Conservation (phyloP, 2,888 invertebrate genomes). For the Sturmia bella region DNA sequence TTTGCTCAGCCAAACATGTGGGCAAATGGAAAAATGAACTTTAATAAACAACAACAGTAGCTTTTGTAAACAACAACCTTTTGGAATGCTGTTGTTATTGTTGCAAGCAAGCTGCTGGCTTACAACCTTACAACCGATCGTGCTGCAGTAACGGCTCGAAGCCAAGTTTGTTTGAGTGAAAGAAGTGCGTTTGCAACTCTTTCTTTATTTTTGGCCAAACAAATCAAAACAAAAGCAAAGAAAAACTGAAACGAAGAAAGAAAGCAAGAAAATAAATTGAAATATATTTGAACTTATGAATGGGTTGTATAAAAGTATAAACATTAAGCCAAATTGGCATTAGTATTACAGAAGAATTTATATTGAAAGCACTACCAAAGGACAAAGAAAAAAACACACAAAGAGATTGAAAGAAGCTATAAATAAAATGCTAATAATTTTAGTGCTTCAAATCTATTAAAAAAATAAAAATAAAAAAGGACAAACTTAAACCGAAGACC, state of each 20-base stretch:
- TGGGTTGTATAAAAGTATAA: constrained; percentile 63
- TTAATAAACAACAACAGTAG: constrained; percentile 62
- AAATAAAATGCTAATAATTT: not conserved
- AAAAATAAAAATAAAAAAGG: constrained; percentile 38
- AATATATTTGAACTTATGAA: constrained; percentile 53
- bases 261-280: constrained; percentile 40
- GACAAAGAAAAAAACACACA: not conserved
- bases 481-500: constrained; percentile 24
- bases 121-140: constrained; percentile 38
- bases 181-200: constrained; percentile 32
- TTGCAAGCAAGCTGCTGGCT: constrained; percentile 24
- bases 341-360: constrained; percentile 67
- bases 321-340: constrained; percentile 56
- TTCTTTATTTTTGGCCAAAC: constrained; percentile 16
- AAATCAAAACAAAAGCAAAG: constrained; percentile 58
- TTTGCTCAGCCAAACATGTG: not conserved
- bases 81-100: not conserved
- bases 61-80: constrained; percentile 44
- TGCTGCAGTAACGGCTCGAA: constrained; percentile 27
- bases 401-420: not conserved
- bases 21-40: constrained; percentile 31
- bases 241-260: constrained; percentile 22
- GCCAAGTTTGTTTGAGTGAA: constrained; percentile 58
- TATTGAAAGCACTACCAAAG: constrained; percentile 57
- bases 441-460: constrained; percentile 21